Base-by-base conservation (phyloP, 2,888 invertebrate species). In the Melinaea menophilus region DNA sequence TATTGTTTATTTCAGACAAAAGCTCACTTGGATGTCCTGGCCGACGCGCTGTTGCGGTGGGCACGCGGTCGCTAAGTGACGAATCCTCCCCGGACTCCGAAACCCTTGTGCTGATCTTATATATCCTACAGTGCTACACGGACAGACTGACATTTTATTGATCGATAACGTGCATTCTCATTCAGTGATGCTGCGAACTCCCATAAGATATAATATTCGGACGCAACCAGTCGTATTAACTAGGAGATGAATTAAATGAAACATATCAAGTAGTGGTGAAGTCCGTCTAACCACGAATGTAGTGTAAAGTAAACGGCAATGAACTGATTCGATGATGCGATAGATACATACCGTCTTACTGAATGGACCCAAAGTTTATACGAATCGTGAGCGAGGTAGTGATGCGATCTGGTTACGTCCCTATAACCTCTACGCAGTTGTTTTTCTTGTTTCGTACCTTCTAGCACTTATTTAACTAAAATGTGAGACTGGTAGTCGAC, bases 21-120 rank as follows among this genome's bases (percentile, higher is more conserved):
- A 89, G 97, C 97, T 81, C 98, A 98, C 87, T 92, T 98, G 91
- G 97, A 98, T 92, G 97, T 98, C 75, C 90, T 98, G 86, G 98
- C 98, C 73, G 98, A 98, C 91, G 98, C 97, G 82, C 93, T 98
- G 77, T 92, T 98, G 76, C 94, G 97, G 85, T 98, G 97, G 97
- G 97, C 97, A 84, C 93, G 97, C 88, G 97, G 97, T 79, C 97
- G 97, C 92, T 97, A 96, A 92, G 79, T 66, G 69, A 74, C 62
- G 62, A 72, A 72, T 69, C 77, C 74, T 74, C 78, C 76, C 79
- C 75, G 75, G 73, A 78, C 77, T 67, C 67, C 63, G 64, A 73
- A 75, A 75, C 76, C 77, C 77, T 71, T 79, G 77, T 76, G 78
- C 80, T 79, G 76, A 57, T 59, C 58, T 61, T 55, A 61, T 77